Conservation (phyloP, 1,140 invertebrate genomes). For the Pogonomyrmex californicus region DNA sequence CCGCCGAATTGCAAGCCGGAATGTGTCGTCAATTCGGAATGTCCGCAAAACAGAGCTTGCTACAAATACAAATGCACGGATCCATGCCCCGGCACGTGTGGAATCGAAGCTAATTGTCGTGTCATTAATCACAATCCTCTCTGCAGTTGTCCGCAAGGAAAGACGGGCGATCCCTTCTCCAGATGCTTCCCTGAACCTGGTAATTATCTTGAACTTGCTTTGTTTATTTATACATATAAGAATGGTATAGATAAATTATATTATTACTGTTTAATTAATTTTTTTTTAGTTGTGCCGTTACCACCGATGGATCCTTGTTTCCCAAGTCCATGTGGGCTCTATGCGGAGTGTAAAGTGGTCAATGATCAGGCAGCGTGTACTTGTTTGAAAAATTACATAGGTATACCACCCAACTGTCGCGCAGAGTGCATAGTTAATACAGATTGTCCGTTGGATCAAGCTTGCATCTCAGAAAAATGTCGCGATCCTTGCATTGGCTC, state of each 20-base stretch:
- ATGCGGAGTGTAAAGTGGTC: slow-evolving; percentile 86
- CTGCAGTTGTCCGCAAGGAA: slow-evolving; percentile 90
- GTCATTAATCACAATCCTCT: slow-evolving; percentile 92
- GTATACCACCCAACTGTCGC: slow-evolving; percentile 87
- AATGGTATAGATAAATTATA: slow-evolving; percentile 19
- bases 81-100: slow-evolving; percentile 93
- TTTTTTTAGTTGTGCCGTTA: slow-evolving; percentile 70
- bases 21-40: slow-evolving; percentile 93
- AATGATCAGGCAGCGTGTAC: slow-evolving; percentile 88
- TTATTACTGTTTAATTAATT: slow-evolving; percentile 47
- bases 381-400: slow-evolving; percentile 88
- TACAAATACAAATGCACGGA: slow-evolving; percentile 92
- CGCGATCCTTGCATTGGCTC: slow-evolving; percentile 90
- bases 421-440: slow-evolving; percentile 88
- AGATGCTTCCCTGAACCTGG: slow-evolving; percentile 85
- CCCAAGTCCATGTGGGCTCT: slow-evolving; percentile 87
- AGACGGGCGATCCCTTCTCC: slow-evolving; percentile 91
- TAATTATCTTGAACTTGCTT: slow-evolving; percentile 51
- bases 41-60: slow-evolving; percentile 92
- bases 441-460: slow-evolving; percentile 87
- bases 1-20: slow-evolving; percentile 93
- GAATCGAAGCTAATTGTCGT: slow-evolving; percentile 91
- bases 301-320: slow-evolving; percentile 83
- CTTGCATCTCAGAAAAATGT: slow-evolving; percentile 90
- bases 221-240: not conserved